phyloP scores from a whole-genome alignment of 2,797 vertebrate species.

The Peromyscus attwateri region DNA sequence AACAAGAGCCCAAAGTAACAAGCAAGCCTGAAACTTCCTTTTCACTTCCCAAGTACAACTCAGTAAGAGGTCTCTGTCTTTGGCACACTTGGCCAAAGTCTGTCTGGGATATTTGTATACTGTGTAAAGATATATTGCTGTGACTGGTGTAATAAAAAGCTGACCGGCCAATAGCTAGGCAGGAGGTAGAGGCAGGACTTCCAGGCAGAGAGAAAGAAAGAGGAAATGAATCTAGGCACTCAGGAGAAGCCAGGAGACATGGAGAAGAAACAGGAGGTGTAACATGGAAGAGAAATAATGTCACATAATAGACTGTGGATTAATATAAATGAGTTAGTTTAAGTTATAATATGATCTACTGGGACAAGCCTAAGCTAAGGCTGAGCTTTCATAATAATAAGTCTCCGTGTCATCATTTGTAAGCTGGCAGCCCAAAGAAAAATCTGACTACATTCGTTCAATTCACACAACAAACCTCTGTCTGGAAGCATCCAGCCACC shows the following conservation, averaged over 20 bases:
- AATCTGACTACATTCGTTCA: not conserved
- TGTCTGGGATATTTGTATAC: not conserved
- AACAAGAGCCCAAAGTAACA: not conserved
- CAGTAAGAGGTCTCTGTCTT: not conserved
- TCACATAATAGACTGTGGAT: not conserved
- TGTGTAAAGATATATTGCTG: not conserved
- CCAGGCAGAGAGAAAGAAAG: not conserved
- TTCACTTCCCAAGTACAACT: not conserved
- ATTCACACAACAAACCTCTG: not conserved
- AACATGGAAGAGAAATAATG: not conserved
- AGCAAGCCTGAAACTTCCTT: not conserved
- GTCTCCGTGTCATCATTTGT: not conserved
- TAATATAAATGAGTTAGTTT: not conserved
- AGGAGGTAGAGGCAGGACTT: not conserved
- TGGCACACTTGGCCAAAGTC: not conserved
- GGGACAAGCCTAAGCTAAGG: not conserved
- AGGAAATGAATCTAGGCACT: not conserved
- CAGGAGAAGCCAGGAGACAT: not conserved
- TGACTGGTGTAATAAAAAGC: not conserved
- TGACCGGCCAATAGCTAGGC: not conserved
- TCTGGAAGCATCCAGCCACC: not conserved
- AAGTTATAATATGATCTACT: not conserved
- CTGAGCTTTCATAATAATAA: not conserved
- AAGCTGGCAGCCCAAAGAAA: not conserved
- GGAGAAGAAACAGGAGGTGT: not conserved